Evolutionary conservation across 2,797 vertebrate species (phyloP), one percentile per base, ranked within the genome.

Genomic region (Leuciscus waleckii): DNA sequence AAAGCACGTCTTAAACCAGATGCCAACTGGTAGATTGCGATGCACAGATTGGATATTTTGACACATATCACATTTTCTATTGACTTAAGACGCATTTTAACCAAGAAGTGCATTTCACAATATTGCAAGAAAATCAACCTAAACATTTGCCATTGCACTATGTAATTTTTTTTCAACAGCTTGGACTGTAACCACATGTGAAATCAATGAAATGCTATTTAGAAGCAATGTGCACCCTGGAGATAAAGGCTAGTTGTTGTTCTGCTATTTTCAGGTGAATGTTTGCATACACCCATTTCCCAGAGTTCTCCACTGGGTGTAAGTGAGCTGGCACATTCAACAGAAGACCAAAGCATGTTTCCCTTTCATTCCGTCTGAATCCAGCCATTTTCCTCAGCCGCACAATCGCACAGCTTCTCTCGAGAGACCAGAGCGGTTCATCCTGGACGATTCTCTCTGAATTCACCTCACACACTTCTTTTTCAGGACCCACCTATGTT

Each of bases 401-500:
- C 7, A 51, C 73, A 69, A 32, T 63, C 37, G 1, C 68, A 17
- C 43, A 51, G 32, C n/a, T 41, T 32, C 68, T 82, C 83, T 87
- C 70, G 1, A 61, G 79, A 84, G 83, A 82, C 7, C 43, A 37
- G 54, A 39, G 49, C 26, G 43, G 46, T 79, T 68, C 68, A 63
- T 69, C 68, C 79, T 16, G 39, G 67, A 69, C 37, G 56, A 37
- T 54, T 78, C n/a, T 11, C 83, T 88, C 85, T 78, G 70, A 73
- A 82, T 82, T 65, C 68, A 73, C 39, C 83, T 79, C 74, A 73
- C 41, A 77, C 41, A 35, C 41, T 79, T 78, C 74, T 88, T 78
- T 87, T 84, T 54, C 86, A 82, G 86, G 41, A 51, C 56, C 68
- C 68, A 70, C 39, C 76, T 70, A 69, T 82, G 63, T 46, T 85